Evolutionary conservation across 2,113 vertebrate genomes (phyloP).

Genomic region (Chascanopsetta lugubris): DNA sequence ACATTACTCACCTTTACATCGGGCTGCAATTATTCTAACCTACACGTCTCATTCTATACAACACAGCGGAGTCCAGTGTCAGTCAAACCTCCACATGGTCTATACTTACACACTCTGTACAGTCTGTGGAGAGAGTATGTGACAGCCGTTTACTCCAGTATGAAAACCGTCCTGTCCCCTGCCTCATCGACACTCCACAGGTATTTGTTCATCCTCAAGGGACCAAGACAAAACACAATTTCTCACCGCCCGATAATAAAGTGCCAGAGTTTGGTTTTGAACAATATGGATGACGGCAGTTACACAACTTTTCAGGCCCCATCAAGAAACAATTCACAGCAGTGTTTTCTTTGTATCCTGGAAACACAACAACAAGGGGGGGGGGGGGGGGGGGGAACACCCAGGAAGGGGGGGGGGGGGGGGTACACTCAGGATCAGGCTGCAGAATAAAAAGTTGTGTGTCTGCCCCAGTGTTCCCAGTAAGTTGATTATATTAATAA

Average conservation of each 20-base stretch:
- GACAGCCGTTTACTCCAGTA: slow-evolving; percentile 33
- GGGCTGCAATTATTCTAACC: slow-evolving; percentile 89
- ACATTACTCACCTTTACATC: slow-evolving; percentile 88
- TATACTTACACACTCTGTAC: slow-evolving; percentile 58
- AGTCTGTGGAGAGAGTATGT: slow-evolving; percentile 57
- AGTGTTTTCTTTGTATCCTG: slow-evolving; percentile 25
- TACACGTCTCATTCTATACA: slow-evolving; percentile 89
- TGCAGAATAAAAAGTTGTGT: slow-evolving; percentile 18
- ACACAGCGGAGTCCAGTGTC: slow-evolving; percentile 68
- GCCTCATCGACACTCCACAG: slow-evolving; percentile 50
- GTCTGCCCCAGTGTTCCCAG: slow-evolving; percentile 38
- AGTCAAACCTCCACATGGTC: slow-evolving; percentile 52
- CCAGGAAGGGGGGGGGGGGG: no score
- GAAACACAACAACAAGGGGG: no score
- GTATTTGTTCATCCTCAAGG: slow-evolving; percentile 55
- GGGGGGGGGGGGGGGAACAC: no score
- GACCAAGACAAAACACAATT: slow-evolving; percentile 44
- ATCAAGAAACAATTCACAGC: slow-evolving; percentile 46
- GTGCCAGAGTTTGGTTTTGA: slow-evolving; percentile 84
- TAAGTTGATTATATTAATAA: slow-evolving; percentile 47
- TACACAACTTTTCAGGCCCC: slow-evolving; percentile 64
- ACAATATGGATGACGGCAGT: slow-evolving; percentile 66
- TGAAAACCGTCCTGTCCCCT: slow-evolving; percentile 20
- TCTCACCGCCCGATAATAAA: slow-evolving; percentile 79
- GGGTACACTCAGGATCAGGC: slow-evolving; percentile 25